These are phyloP conservation scores for Ctenodactylus gundi DNA, from an alignment of 2,113 vertebrate species.

Conservation along the genomic window DNA sequence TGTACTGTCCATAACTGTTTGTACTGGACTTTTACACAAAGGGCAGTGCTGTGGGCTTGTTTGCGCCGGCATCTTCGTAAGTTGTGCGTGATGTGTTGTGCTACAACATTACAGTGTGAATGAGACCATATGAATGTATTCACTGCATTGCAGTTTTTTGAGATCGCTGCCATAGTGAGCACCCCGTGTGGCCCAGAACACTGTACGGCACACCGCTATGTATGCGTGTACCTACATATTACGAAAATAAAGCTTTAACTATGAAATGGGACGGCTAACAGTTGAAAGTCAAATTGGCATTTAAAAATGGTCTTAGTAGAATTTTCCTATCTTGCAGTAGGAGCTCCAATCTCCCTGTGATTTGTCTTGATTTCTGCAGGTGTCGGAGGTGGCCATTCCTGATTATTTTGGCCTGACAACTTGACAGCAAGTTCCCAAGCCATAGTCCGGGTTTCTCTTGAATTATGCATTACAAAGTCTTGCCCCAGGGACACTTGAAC, in stretches of 20 bases:
- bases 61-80: background rate
- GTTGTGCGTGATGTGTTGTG: background rate
- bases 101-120: rapidly evolving
- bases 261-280: background rate
- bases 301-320: background rate
- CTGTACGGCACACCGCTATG: no score
- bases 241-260: background rate
- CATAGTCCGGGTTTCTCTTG: background rate
- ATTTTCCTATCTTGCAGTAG: background rate
- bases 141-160: background rate
- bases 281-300: background rate
- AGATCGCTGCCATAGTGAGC: no score
- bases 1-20: background rate
- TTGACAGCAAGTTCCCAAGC: background rate
- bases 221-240: background rate
- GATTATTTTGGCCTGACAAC: conserved; percentile 35
- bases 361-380: conserved; percentile 36
- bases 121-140: background rate
- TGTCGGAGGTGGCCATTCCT: background rate
- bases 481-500: background rate
- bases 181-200: background rate
- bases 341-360: background rate
- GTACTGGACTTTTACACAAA: background rate
- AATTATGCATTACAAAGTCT: conserved; percentile 37
- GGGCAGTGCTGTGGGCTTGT: background rate